Base-by-base conservation (phyloP, 1,140 invertebrate species). In the Danaus plexippus region DNA sequence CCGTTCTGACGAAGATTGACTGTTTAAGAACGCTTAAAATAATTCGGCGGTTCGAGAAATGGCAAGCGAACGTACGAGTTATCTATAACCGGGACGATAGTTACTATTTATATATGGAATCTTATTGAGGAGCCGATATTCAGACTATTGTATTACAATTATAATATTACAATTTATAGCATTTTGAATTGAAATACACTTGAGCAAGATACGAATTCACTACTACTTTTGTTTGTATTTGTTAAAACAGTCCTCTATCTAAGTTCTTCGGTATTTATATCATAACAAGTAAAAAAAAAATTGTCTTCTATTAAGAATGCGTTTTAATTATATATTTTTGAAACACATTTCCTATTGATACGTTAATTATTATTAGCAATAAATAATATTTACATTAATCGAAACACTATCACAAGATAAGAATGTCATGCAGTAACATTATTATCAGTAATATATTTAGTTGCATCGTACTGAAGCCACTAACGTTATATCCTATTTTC, bases 11-110 rank as follows among this genome's bases (percentile, higher is more conserved):
- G 57, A 59, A 64, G 66, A 77, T 74, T 81, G 71, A 75, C 66
- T 63, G 59, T 72, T 61, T 54, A 60, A 59, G 56, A 61, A 68
- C 63, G 69, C 75, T 81, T 61, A 83, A 72, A 75, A 77, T 83
- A 80, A 83, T 66, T 69, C 64, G 47, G 54, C 47, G 65, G 61
- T 77, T 79, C 76, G 77, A 80, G 75, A 81, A 78, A 71, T 71
- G 60, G 60, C 71, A 67, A 57, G 55, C 63, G 67, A 69, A 57
- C 53, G 64, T 60, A 62, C 68, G 59, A 64, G 59, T 61, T 55
- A 58, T 44, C 32, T 54, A 42, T 50, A 10, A 42, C 9, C 45
- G 40, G 32, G 42, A 42, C 40, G 32, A 11, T 42, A 32, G 22
- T 32, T 32, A 32, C 22, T 32, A 32, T 32, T 32, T 32, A 32